Conservation (phyloP, 1,140 invertebrate genomes). For the Saccostrea glomerata region DNA sequence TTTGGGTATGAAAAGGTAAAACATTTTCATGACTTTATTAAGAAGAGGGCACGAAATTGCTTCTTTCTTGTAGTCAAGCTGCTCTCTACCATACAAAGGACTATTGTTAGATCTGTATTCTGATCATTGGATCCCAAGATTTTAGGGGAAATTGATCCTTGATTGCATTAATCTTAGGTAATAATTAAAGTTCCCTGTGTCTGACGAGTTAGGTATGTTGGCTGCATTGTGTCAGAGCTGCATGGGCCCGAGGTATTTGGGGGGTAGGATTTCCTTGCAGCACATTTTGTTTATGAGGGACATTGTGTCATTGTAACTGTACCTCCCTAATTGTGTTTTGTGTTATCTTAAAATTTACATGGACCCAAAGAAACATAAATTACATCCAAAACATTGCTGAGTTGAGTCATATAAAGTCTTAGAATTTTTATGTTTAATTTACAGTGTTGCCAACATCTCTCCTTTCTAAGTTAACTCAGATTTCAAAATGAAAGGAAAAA, state of each 20-base stretch:
- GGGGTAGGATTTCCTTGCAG: not conserved
- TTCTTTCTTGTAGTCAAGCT: not conserved
- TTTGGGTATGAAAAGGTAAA: not conserved
- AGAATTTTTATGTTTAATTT: no score
- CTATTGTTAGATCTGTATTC: not conserved
- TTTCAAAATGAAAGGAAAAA: no score
- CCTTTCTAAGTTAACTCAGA: no score
- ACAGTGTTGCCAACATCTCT: no score
- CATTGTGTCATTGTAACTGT: not conserved
- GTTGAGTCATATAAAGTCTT: not conserved
- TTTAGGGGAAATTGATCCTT: slow-evolving; percentile 12
- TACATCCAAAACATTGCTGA: not conserved
- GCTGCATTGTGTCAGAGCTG: not conserved
- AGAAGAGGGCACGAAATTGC: not conserved
- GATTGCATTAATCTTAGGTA: slow-evolving; percentile 24
- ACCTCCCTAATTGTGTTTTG: not conserved
- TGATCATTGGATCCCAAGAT: not conserved
- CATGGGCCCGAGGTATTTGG: not conserved
- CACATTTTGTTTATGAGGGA: not conserved
- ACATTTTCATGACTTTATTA: not conserved
- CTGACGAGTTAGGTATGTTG: not conserved
- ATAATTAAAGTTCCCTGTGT: slow-evolving; percentile 1
- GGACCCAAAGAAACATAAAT: slow-evolving; percentile 12
- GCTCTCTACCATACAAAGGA: not conserved
- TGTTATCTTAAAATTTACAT: not conserved